Evolutionary conservation across 2,888 invertebrate species (phyloP).

Genomic region (Didymodactylos carnosus): DNA sequence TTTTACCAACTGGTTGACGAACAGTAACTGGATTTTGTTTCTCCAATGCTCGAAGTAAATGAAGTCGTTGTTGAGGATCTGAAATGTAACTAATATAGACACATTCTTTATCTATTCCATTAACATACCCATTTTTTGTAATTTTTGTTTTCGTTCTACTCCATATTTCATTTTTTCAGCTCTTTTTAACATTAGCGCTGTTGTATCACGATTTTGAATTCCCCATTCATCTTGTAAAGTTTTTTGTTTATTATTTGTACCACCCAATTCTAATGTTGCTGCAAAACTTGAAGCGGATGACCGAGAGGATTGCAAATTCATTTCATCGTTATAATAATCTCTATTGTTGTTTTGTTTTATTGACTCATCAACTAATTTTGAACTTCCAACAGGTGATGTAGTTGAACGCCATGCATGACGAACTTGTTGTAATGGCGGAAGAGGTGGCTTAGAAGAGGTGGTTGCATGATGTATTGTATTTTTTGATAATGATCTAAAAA

Average conservation of each 20-base stretch:
- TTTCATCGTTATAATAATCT: not conserved
- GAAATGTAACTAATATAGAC: not conserved
- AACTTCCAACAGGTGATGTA: too few relatives aligned
- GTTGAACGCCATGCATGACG: not conserved
- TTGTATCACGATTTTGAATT: not conserved
- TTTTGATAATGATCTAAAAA: too few relatives aligned
- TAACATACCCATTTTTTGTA: not conserved
- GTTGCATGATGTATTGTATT: too few relatives aligned
- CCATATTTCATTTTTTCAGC: not conserved
- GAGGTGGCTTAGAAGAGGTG: too few relatives aligned
- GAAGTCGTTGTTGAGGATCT: not conserved
- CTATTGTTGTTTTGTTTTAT: too few relatives aligned
- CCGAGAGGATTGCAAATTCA: not conserved
- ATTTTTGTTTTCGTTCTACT: not conserved
- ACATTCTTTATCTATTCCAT: not conserved
- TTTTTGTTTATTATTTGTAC: not conserved
- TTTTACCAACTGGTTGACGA: too few relatives aligned
- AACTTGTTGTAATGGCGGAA: too few relatives aligned
- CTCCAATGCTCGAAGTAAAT: too few relatives aligned
- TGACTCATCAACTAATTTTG: too few relatives aligned
- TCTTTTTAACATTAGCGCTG: not conserved
- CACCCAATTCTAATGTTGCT: not conserved
- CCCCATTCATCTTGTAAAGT: not conserved
- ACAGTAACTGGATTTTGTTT: too few relatives aligned
- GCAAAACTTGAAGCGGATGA: not conserved